These are phyloP conservation scores for Paraescarpia echinospica DNA, from an alignment of 1,140 invertebrate species.

Conservation along the genomic window DNA sequence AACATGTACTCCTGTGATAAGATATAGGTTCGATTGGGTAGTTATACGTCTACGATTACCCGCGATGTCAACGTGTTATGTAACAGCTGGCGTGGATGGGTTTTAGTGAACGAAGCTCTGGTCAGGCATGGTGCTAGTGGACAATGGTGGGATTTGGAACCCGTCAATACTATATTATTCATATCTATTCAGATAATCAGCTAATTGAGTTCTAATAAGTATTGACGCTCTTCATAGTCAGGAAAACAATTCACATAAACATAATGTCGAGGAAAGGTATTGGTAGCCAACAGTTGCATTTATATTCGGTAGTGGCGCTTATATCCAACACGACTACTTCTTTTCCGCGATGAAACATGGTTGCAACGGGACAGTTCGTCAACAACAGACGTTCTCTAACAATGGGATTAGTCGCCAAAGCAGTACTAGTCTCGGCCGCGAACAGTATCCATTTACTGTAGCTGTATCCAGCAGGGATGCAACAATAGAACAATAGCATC, in stretches of 20 bases:
- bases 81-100: background rate
- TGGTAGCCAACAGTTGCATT: background rate
- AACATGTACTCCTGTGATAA: background rate
- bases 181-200: background rate
- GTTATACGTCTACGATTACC: background rate
- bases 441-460: no score
- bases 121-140: no score
- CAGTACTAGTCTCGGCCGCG: no score
- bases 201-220: no score
- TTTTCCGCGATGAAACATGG: background rate
- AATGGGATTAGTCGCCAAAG: background rate
- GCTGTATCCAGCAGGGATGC: no score
- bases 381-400: background rate
- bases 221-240: no score
- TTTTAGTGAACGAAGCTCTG: no score
- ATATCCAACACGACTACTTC: background rate
- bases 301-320: background rate
- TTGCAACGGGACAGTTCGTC: no score
- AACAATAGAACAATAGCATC: background rate
- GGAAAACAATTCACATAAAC: no score
- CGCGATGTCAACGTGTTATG: background rate
- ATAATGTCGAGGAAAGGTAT: no score
- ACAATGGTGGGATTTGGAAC: background rate
- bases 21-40: background rate
- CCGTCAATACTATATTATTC: background rate